Evolutionary conservation across 2,113 vertebrate genomes (phyloP).

Genomic region (Onychostruthus taczanowskii): DNA sequence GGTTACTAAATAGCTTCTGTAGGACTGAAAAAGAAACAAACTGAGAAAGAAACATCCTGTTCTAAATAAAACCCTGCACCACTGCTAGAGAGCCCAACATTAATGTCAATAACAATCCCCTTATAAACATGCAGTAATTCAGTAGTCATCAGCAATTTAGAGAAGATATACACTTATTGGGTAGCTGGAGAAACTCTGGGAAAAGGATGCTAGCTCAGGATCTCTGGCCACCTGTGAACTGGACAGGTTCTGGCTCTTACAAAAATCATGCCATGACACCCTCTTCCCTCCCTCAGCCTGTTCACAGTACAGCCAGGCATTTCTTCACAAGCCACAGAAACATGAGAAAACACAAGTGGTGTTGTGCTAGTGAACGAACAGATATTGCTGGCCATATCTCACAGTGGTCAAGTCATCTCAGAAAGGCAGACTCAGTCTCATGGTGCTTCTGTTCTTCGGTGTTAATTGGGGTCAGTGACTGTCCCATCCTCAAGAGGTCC

Average conservation of each 20-base stretch:
- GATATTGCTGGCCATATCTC: neutral
- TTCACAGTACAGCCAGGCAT: neutral
- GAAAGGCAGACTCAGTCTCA: neutral
- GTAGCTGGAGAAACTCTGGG: neutral
- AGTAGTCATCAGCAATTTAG: neutral
- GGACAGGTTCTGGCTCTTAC: neutral
- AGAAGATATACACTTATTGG: neutral
- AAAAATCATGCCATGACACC: neutral
- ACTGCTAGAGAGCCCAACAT: neutral
- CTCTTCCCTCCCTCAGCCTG: neutral
- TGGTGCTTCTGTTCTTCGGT: neutral
- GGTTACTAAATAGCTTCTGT: neutral
- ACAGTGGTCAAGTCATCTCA: neutral
- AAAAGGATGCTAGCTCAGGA: neutral
- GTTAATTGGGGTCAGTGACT: neutral
- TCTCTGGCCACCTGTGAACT: neutral
- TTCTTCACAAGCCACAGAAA: neutral
- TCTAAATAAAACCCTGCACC: neutral
- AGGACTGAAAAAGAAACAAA: neutral
- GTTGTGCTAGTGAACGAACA: neutral
- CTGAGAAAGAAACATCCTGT: neutral
- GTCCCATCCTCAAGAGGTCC: neutral
- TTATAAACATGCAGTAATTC: neutral
- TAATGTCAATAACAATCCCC: neutral
- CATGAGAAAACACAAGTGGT: neutral